A percentile compares a stretch with the other conserved stretches of the same genome.
phyloP scores from a whole-genome alignment of 2,888 invertebrate genomes.

The Rotaria sp. region DNA sequence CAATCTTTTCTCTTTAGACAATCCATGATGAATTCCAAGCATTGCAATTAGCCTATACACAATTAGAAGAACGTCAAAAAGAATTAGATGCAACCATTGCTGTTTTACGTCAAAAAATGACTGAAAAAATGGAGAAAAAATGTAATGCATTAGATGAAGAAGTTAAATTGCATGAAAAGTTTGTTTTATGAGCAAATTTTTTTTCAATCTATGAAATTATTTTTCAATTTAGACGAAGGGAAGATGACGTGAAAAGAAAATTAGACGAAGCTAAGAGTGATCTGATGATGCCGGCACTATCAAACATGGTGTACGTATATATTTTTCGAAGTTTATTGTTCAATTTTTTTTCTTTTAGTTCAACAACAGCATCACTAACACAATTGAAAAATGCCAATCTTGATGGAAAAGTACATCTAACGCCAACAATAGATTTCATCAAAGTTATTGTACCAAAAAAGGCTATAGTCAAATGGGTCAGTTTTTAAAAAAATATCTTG shows the following conservation, averaged over 20 bases:
- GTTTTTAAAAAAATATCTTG: not conserved
- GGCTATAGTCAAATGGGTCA: not conserved
- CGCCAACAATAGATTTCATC: not conserved
- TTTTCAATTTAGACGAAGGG: not conserved
- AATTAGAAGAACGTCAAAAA: constrained; percentile 10
- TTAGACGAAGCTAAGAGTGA: not conserved
- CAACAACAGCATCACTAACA: not conserved
- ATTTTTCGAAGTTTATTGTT: no score
- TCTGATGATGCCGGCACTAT: not conserved
- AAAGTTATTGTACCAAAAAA: not conserved
- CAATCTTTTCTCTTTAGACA: not conserved
- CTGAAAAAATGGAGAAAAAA: not conserved
- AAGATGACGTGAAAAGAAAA: not conserved
- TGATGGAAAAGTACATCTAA: not conserved
- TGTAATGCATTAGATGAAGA: not conserved
- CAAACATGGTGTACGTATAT: not conserved
- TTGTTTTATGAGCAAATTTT: not conserved
- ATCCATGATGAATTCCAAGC: not conserved
- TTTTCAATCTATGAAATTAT: not conserved
- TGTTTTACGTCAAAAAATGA: not conserved
- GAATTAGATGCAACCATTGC: not conserved
- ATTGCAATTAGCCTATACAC: not conserved
- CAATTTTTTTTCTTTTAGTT: not conserved
- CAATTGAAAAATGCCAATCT: not conserved
- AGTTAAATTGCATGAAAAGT: not conserved